phyloP scores from a whole-genome alignment of 2,113 vertebrate species.

The Crotalus tigris region DNA sequence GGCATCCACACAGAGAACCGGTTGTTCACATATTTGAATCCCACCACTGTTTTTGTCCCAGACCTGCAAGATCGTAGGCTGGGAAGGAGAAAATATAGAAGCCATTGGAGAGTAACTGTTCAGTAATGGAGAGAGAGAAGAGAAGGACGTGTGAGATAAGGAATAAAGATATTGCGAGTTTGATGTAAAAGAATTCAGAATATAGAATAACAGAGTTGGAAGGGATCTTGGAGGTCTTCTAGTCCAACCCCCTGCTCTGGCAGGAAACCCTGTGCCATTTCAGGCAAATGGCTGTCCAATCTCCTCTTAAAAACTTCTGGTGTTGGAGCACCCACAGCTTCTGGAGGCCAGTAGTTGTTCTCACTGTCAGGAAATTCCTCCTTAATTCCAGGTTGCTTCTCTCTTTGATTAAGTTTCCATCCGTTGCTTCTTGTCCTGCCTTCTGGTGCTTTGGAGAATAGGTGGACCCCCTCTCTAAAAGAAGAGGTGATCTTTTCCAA shows the following conservation, averaged over 20 bases:
- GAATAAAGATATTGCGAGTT: neutral
- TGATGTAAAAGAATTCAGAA: neutral
- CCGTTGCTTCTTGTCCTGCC: neutral
- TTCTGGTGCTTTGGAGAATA: neutral
- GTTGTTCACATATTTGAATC: too few relatives aligned
- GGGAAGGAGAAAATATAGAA: neutral
- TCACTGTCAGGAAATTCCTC: neutral
- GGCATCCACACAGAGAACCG: too few relatives aligned
- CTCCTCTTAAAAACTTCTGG: neutral
- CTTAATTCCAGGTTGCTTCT: neutral
- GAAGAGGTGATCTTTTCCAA: neutral
- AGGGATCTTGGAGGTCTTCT: neutral
- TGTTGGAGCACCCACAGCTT: neutral
- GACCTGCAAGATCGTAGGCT: neutral
- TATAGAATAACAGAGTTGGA: neutral
- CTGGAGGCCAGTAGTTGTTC: neutral
- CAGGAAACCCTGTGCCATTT: neutral
- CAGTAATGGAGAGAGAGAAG: neutral
- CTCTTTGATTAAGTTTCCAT: neutral
- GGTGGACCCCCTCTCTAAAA: neutral
- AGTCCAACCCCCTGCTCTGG: neutral
- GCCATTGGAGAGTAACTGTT: neutral
- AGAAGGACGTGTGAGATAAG: neutral
- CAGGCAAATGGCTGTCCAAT: rapidly evolving
- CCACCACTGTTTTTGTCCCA: too few relatives aligned